Conservation (phyloP, 1,140 invertebrate genomes). For the Arion vulgaris region DNA sequence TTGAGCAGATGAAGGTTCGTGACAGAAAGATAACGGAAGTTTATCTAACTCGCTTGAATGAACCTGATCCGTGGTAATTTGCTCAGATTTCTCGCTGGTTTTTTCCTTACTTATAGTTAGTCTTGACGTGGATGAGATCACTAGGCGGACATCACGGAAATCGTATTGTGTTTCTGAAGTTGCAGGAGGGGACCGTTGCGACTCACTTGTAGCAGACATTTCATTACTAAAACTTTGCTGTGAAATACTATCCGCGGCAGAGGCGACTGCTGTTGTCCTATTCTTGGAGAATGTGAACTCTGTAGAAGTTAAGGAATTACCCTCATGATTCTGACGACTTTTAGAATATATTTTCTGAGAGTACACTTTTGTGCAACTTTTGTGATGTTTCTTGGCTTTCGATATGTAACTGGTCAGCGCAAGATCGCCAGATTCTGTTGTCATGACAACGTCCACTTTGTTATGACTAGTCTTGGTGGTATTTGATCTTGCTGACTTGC, state of each 20-base stretch:
- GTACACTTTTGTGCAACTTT: no score
- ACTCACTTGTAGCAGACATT: background rate
- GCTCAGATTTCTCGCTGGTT: background rate
- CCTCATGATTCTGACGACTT: no score
- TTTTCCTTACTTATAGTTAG: background rate
- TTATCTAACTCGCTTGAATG: slow-evolving; percentile 3
- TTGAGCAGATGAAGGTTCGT: background rate
- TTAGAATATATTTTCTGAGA: no score
- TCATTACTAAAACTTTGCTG: background rate
- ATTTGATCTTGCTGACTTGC: no score
- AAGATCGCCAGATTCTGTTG: no score
- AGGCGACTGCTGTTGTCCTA: background rate
- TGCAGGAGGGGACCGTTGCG: background rate
- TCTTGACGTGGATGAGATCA: background rate
- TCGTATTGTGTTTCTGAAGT: background rate
- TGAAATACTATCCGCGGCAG: background rate
- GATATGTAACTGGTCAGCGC: no score
- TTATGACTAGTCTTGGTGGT: no score
- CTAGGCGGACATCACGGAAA: background rate
- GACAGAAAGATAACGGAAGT: background rate
- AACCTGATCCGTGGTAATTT: background rate
- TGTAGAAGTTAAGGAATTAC: no score
- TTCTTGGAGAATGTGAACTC: no score
- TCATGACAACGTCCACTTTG: no score
- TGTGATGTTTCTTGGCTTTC: no score